phyloP scores from a whole-genome alignment of 2,113 vertebrate genomes.

The Rhynchomys soricoides region DNA sequence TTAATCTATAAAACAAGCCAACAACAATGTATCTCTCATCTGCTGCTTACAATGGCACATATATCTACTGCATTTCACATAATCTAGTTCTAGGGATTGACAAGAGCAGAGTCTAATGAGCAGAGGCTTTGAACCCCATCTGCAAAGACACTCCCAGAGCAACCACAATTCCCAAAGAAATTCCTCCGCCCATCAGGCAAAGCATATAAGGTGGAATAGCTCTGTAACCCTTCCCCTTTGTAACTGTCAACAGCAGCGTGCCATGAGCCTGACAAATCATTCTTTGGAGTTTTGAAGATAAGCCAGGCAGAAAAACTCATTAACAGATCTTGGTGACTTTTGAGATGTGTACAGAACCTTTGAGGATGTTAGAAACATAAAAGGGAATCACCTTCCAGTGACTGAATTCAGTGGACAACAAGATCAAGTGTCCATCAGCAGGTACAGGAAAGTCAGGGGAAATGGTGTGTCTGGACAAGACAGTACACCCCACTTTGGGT shows the following conservation, averaged over 20 bases:
- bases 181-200: not conserved
- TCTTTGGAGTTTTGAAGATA: not conserved
- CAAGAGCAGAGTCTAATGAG: not conserved
- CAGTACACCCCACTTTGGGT: not conserved
- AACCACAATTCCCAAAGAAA: not conserved
- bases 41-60: not conserved
- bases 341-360: not conserved
- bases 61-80: not conserved
- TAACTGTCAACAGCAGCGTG: not conserved
- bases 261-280: not conserved
- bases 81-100: not conserved
- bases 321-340: slow-evolving; percentile 5
- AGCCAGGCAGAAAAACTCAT: not conserved
- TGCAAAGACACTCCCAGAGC: not conserved
- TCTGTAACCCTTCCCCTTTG: not conserved
- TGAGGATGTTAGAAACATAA: not conserved
- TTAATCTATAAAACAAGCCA: not conserved
- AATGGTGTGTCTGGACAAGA: not conserved
- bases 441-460: not conserved
- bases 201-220: not conserved
- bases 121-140: not conserved
- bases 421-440: not conserved
- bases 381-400: not conserved
- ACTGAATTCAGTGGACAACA: not conserved
- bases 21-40: not conserved